Evolutionary conservation across 2,888 invertebrate genomes (phyloP).

Genomic region (Pachycephus smyrnensis): DNA sequence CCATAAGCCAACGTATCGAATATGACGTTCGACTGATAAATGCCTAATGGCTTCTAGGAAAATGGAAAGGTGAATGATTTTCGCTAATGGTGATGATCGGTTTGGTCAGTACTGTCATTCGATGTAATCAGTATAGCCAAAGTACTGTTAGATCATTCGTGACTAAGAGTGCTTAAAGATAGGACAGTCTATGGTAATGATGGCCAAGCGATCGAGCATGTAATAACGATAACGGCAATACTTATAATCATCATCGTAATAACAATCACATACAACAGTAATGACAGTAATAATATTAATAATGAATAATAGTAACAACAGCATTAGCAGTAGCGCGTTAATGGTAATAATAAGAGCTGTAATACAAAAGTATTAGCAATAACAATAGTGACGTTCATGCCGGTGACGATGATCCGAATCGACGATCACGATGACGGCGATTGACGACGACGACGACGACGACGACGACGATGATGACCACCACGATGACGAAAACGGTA

Average conservation of each 20-base stretch:
- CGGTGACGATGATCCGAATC: background rate
- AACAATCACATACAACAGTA: slow-evolving; percentile 24
- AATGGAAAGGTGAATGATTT: background rate
- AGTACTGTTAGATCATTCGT: background rate
- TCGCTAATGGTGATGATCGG: background rate
- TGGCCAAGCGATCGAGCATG: background rate
- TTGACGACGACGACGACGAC: slow-evolving; percentile 6
- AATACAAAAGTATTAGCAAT: slow-evolving; percentile 26
- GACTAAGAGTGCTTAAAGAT: background rate
- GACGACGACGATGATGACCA: slow-evolving; percentile 6
- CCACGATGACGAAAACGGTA: slow-evolving; percentile 8
- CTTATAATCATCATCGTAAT: slow-evolving; percentile 36
- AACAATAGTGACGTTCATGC: slow-evolving; percentile 23
- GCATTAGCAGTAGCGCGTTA: slow-evolving; percentile 39
- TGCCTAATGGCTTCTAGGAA: background rate
- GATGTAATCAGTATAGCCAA: background rate
- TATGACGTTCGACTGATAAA: background rate
- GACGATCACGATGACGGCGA: background rate
- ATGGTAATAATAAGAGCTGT: slow-evolving; percentile 36
- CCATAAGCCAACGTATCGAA: background rate
- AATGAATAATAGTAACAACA: slow-evolving; percentile 33
- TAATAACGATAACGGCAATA: slow-evolving; percentile 17
- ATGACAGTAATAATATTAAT: slow-evolving; percentile 21
- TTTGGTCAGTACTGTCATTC: background rate
- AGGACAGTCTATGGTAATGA: background rate